Evolutionary conservation across 2,113 vertebrate species (phyloP).

Genomic region (Balaenoptera acutorostrata): DNA sequence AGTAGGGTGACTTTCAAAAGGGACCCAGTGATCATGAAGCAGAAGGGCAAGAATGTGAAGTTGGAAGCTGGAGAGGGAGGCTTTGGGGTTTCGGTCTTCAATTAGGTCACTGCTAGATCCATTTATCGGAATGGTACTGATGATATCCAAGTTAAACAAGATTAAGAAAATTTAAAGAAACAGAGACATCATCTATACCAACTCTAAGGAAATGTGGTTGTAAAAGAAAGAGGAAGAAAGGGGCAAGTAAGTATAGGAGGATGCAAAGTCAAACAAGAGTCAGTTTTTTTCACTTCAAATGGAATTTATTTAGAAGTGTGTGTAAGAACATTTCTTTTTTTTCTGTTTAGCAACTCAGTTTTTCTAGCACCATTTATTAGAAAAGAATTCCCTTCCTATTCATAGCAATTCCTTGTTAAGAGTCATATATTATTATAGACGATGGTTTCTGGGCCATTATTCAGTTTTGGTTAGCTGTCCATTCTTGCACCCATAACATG

Average conservation of each 20-base stretch:
- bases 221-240: background rate
- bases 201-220: background rate
- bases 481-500: background rate
- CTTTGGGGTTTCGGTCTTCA: background rate
- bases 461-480: background rate
- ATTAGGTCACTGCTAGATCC: background rate
- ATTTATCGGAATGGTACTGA: background rate
- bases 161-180: background rate
- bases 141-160: background rate
- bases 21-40: fast-evolving
- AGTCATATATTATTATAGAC: background rate
- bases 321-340: background rate
- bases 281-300: background rate
- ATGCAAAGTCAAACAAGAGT: background rate
- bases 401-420: background rate
- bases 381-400: background rate
- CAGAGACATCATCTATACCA: background rate
- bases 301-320: background rate
- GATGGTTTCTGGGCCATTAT: background rate
- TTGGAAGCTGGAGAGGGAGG: background rate
- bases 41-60: fast-evolving
- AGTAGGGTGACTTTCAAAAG: background rate
- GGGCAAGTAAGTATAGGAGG: background rate
- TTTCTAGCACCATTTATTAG: background rate
- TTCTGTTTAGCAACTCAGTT: background rate